Evolutionary conservation across 2,888 invertebrate species (phyloP).

Genomic region (Brachyptera putata): DNA sequence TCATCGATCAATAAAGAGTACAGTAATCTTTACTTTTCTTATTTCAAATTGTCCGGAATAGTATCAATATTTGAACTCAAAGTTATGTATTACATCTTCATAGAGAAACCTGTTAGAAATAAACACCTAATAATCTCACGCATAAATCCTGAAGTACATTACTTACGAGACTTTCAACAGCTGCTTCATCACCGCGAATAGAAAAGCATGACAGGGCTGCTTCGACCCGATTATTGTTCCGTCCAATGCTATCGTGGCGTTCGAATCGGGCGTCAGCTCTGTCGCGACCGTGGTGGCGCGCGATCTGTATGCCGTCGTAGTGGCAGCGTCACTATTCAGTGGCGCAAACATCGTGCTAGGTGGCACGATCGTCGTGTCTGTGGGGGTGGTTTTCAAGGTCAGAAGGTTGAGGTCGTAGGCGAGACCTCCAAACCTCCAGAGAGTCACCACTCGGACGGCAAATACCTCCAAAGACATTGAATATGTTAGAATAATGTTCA

Average conservation of each 20-base stretch:
- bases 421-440: conserved; percentile 3
- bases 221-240: background rate
- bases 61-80: no score
- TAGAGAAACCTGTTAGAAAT: no score
- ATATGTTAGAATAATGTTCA: no score
- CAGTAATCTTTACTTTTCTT: no score
- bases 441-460: background rate
- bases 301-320: no score
- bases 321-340: no score
- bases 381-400: background rate
- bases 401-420: background rate
- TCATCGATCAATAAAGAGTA: no score
- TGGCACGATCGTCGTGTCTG: background rate
- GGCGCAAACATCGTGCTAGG: no score
- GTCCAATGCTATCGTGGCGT: background rate
- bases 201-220: conserved; percentile 6
- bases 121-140: no score
- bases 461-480: background rate
- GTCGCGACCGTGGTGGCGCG: background rate
- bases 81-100: no score
- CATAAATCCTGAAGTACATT: no score
- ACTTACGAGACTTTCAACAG: background rate
- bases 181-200: background rate
- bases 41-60: no score
- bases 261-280: background rate